phyloP scores from a whole-genome alignment of 2,888 invertebrate species.

The Galeruca laticollis region DNA sequence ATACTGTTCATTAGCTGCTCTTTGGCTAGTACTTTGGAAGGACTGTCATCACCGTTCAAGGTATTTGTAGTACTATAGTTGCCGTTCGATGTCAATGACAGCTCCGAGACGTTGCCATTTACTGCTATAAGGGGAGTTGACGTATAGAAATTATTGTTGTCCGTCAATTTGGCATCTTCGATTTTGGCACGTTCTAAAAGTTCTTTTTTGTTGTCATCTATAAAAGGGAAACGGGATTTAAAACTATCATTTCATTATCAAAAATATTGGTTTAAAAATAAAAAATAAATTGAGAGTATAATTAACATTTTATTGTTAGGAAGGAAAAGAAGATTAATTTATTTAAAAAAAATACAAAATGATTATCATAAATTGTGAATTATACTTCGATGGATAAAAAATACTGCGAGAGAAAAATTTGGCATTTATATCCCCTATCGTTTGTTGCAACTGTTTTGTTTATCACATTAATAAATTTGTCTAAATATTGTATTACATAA shows the following conservation, averaged over 20 bases:
- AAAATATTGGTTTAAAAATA: constrained; percentile 16
- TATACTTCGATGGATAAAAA: no score
- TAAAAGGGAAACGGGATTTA: constrained; percentile 36
- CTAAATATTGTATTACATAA: no score
- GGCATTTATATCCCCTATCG: no score
- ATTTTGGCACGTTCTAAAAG: constrained; percentile 44
- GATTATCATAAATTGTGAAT: no score
- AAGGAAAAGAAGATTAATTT: no score
- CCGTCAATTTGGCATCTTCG: constrained; percentile 48
- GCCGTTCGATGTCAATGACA: constrained; percentile 66
- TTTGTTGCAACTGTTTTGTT: no score
- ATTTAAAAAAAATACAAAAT: background rate
- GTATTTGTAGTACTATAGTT: constrained; percentile 47
- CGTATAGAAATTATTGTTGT: constrained; percentile 63
- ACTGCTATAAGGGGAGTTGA: constrained; percentile 67
- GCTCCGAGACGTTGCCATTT: constrained; percentile 64
- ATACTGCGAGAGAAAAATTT: no score
- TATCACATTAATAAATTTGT: no score
- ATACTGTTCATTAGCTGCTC: constrained; percentile 63
- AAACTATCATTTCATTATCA: background rate
- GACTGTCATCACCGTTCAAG: constrained; percentile 53
- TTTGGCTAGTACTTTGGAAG: constrained; percentile 58
- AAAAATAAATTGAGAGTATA: background rate
- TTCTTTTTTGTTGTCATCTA: constrained; percentile 52
- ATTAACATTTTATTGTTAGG: background rate